Evolutionary conservation across 2,113 vertebrate genomes (phyloP), one percentile per base, ranked within the genome.

Genomic region (Lophius piscatorius): DNA sequence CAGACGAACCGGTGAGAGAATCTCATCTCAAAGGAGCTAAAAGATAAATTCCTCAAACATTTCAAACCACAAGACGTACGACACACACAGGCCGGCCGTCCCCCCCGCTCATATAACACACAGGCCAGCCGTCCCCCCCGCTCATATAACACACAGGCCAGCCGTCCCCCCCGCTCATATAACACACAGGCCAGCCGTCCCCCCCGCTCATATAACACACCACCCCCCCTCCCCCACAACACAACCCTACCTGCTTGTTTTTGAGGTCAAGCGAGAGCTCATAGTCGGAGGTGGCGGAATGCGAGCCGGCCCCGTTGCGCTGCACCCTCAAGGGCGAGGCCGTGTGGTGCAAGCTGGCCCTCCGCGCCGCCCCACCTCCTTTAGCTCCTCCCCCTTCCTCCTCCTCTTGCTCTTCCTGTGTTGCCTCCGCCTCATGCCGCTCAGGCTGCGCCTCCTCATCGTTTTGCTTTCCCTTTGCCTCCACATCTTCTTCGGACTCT

Each of bases 221-320:
- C 69, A 42, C 55, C 69, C 45, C 38, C 18, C 29, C 70, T 52
- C 34, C 1, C 44, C 54, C 80, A 64, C 73, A 65, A 82, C 75
- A 79, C 62, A 71, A 68, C 76, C 93, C 92, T 97, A 99, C 96
- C 96, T 98, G 97, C 94, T 98, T 98, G 92, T 96, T 99, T 95
- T 98, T 98, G 94, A 98, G 94, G 93, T 99, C 96, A 93, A 98
- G 93, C 70, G 97, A 98, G 92, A 97, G 95, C 86, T 99, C 95
- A 93, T 97, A 98, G 90, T 98, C 94, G 50, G 95, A 94, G 74
- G 93, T 52, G 60, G 83, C 55, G 47, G 93, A 77, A 80, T 96
- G 96, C 65, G 95, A 94, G 92, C 96, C 95, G 85, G 93, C 92
- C 81, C 93, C 93, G 86, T 93, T 94, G 90, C 91, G 93, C 89